Base-by-base conservation (phyloP, 1,140 invertebrate genomes). In the Papilio machaon region DNA sequence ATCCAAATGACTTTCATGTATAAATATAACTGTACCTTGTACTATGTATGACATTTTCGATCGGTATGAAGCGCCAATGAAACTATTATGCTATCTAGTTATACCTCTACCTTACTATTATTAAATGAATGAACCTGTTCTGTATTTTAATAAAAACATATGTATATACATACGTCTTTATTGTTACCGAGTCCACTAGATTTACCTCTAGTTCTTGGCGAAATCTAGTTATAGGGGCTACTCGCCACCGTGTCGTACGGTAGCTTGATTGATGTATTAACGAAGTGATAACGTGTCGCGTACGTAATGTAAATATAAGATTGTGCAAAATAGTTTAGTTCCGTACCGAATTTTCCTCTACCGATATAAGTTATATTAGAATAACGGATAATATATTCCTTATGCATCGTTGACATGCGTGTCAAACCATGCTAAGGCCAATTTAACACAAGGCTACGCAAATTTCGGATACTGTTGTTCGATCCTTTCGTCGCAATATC, bases 281-380 rank as follows among this genome's bases (percentile, higher is more conserved):
- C 86, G 85, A 90, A 91, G 90, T 92, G 88, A 93, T 91, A 91
- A 85, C 84, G 86, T 90, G 85, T 88, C 84, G 85, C 91, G 91
- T 91, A 91, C 87, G 89, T 89, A 90, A 86, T 94, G 91, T 94
- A 94, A 93, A 94, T 94, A 94, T 88, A 85, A 87, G 87, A 83
- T 85, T 87, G 87, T 88, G 83, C 85, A 88, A 89, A 84, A 83
- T 86, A 88, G 85, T 82, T 85, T 90, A 91, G 85, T 87, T 88
- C 81, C 84, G 85, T 92, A 92, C 91, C 91, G 92, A 93, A 92
- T 93, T 91, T 91, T 90, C 83, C 86, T 88, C 91, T 94, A 94
- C 92, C 91, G 91, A 92, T 92, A 92, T 86, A 85, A 82, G 82
- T 86, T 86, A 87, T 85, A 85, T 80, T 91, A 88, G 82, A 86